phyloP scores from a whole-genome alignment of 2,113 vertebrate genomes.

The Corythoichthys haematopterus region DNA sequence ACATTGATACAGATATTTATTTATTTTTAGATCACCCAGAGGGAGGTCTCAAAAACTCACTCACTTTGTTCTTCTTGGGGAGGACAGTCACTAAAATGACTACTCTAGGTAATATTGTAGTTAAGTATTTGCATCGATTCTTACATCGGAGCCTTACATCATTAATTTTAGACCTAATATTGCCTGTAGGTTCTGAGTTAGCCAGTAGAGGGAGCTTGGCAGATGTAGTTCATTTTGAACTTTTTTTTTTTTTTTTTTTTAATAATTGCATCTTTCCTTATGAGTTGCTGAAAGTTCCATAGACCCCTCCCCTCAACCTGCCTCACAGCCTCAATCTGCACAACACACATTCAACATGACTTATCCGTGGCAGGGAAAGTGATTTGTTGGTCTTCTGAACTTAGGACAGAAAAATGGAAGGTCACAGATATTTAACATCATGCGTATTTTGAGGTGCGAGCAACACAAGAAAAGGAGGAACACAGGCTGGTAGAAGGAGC shows the following conservation, averaged over 20 bases:
- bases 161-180: no score
- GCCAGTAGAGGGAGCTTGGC: no score
- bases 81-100: no score
- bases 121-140: no score
- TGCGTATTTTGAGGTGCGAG: conserved; percentile 35
- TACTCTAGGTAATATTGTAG: no score
- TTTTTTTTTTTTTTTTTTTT: not conserved
- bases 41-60: no score
- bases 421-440: conserved; percentile 47
- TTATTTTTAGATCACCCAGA: no score
- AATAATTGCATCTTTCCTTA: not conserved
- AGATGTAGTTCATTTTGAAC: no score
- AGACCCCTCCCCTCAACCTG: not conserved
- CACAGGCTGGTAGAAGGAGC: not conserved
- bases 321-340: conserved; percentile 80
- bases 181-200: no score
- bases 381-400: conserved; percentile 38
- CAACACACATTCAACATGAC: conserved; percentile 6
- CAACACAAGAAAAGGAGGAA: not conserved
- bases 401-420: conserved; percentile 46
- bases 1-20: not conserved
- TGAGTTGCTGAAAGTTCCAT: not conserved
- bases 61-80: no score
- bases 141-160: no score
- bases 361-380: not conserved